These are phyloP conservation scores for Allobates femoralis DNA, from an alignment of 2,797 vertebrate species.

Conservation along the genomic window DNA sequence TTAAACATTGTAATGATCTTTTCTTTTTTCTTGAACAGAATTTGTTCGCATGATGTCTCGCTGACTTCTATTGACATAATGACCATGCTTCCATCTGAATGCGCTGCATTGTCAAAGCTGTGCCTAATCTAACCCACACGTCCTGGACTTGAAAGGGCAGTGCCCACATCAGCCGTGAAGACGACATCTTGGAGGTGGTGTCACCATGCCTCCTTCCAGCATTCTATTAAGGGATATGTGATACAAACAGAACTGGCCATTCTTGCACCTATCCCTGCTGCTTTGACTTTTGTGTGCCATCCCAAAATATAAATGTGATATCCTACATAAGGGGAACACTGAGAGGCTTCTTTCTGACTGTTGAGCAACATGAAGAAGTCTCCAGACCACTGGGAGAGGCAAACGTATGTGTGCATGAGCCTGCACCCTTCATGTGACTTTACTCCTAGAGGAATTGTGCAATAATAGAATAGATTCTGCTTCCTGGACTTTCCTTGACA, in stretches of 20 bases:
- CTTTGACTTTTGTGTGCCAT: slow-evolving; percentile 36
- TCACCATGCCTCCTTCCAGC: slow-evolving; percentile 22
- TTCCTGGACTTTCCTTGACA: slow-evolving; percentile 41
- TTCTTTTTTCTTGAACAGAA: slow-evolving; percentile 27
- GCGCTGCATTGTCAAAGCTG: slow-evolving; percentile 24
- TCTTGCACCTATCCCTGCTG: slow-evolving; percentile 21
- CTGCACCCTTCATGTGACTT: slow-evolving; percentile 52
- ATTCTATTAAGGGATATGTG: slow-evolving; percentile 9
- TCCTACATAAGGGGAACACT: slow-evolving; percentile 12
- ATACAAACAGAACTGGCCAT: slow-evolving; percentile 5
- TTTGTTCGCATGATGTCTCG: slow-evolving; percentile 63
- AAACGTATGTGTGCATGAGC: slow-evolving; percentile 53
- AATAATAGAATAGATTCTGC: slow-evolving; percentile 62
- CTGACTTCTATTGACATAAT: neutral
- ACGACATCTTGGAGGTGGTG: slow-evolving; percentile 23
- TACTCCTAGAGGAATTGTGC: slow-evolving; percentile 58
- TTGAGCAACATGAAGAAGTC: slow-evolving; percentile 16
- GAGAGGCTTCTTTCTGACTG: slow-evolving; percentile 14
- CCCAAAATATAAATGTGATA: slow-evolving; percentile 22
- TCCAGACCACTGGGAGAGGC: slow-evolving; percentile 7
- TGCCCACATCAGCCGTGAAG: slow-evolving; percentile 27
- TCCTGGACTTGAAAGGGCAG: slow-evolving; percentile 32
- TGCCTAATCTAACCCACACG: slow-evolving; percentile 22
- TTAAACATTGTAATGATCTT: neutral
- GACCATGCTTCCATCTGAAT: slow-evolving; percentile 11